A percentile compares a stretch with the other conserved stretches of the same genome.
Conservation (phyloP, 2,888 invertebrate species). For the Nemotelus nigrinus region DNA sequence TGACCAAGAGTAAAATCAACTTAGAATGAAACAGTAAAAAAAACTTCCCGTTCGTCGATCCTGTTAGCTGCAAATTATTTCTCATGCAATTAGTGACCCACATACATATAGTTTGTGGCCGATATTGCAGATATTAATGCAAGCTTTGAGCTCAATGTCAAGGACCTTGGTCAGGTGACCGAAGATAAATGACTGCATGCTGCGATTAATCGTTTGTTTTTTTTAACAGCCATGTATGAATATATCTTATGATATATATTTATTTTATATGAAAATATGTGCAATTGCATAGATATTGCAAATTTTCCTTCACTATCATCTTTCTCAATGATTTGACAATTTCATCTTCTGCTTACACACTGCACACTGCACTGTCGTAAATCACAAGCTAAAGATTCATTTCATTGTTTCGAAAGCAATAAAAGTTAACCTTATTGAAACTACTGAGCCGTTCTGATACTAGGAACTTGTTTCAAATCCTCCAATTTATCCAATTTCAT, state of each 20-base stretch:
- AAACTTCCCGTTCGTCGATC: constrained; percentile 32
- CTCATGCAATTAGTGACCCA: constrained; percentile 38
- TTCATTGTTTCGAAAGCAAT: not conserved
- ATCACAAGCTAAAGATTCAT: constrained; percentile 1
- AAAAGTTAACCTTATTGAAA: constrained; percentile 5
- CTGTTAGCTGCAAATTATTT: constrained; percentile 26
- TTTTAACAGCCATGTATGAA: not conserved
- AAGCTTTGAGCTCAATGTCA: constrained; percentile 27
- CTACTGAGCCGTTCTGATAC: constrained; percentile 38
- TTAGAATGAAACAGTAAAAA: not conserved
- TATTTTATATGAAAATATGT: too few relatives aligned
- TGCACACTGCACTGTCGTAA: too few relatives aligned
- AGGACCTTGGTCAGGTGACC: not conserved
- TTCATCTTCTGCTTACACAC: not conserved
- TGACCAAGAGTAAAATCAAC: too few relatives aligned
- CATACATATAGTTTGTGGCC: not conserved
- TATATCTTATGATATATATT: too few relatives aligned
- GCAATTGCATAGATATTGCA: too few relatives aligned
- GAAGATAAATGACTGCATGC: not conserved
- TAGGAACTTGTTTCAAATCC: constrained; percentile 17
- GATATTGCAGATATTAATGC: not conserved
- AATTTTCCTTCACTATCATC: too few relatives aligned
- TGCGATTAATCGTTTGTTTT: not conserved
- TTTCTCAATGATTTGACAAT: not conserved
- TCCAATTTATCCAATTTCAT: constrained; percentile 48